Base-by-base conservation (phyloP, 2,888 invertebrate genomes). In the Ctenicera cuprea region DNA sequence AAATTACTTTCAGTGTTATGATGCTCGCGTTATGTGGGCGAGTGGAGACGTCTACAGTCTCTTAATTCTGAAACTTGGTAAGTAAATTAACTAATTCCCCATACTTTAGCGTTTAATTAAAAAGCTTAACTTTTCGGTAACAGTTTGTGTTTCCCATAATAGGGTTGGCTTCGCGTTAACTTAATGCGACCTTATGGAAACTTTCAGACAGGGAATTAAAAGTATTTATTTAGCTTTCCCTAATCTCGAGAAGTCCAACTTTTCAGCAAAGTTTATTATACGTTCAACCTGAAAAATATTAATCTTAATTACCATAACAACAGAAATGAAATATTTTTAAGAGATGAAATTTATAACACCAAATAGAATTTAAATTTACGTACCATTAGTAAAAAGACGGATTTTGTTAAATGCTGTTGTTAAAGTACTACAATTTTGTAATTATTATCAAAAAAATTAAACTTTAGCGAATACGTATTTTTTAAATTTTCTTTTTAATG, bases 1-100 rank as follows among this genome's bases (percentile, higher is more conserved):
- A 74, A 74, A 74, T 74, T 74, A 74, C 74, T 71, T 74, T 71
- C 70, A 43, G 66, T 54, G 45, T 74, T 74, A 71, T 71, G 69
- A 73, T 73, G 64, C 73, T 30, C 37, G 45, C 45, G 43, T 69
- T 73, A 69, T 73, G 68, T 73, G 54, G 57, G 67, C 52, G 64
- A 71, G 63, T 41, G 22, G 38, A 54, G 65, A 71, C 65, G 67
- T 65, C 67, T 52, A 67, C 72, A 63, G 63, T 72, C 62, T 67
- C 72, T 72, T 72, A 63, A 70, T 63, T 70, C 54, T 50, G 52
- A 63, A 72, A 72, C 20, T 72, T 67, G 62, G 52, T 67, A 72
- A 72, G 67, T 72, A 72, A 72, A 72, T 72, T 72, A 72, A 72
- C 67, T 67, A 54, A 70, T 63, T 54, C 64, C 59, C 43, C 33